phyloP scores from a whole-genome alignment of 2,888 invertebrate species.

The Lepeophtheirus nordmannii region DNA sequence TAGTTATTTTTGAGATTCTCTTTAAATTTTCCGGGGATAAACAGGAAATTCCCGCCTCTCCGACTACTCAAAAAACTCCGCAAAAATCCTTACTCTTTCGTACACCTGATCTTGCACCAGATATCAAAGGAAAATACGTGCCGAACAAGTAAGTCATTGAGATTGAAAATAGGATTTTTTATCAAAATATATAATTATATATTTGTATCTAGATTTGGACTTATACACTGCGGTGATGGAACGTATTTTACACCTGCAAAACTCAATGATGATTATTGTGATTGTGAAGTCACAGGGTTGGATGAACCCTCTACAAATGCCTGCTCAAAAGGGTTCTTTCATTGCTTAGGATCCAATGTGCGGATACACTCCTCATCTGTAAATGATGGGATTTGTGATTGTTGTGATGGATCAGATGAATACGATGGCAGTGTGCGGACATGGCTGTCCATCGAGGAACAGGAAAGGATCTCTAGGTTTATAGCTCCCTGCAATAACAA shows the following conservation, averaged over 20 bases:
- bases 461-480: conserved; percentile 37
- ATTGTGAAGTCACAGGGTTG: conserved; percentile 45
- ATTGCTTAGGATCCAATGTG: conserved; percentile 28
- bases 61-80: too few relatives aligned
- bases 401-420: conserved; percentile 82
- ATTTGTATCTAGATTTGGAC: neutral
- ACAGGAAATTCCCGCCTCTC: too few relatives aligned
- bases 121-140: too few relatives aligned
- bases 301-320: conserved; percentile 40
- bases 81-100: too few relatives aligned
- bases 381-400: conserved; percentile 45
- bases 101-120: too few relatives aligned
- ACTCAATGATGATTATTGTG: conserved; percentile 83
- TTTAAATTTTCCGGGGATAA: too few relatives aligned
- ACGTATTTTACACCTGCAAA: conserved; percentile 37
- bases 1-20: too few relatives aligned
- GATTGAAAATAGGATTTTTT: too few relatives aligned
- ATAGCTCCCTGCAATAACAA: conserved; percentile 20
- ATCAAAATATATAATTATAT: neutral
- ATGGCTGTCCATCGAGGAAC: conserved; percentile 53
- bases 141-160: too few relatives aligned
- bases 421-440: conserved; percentile 48
- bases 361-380: conserved; percentile 34
- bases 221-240: neutral
- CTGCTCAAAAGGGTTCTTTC: conserved; percentile 33